Base-by-base conservation (phyloP, 1,140 invertebrate genomes). In the Sinonovacula constricta region DNA sequence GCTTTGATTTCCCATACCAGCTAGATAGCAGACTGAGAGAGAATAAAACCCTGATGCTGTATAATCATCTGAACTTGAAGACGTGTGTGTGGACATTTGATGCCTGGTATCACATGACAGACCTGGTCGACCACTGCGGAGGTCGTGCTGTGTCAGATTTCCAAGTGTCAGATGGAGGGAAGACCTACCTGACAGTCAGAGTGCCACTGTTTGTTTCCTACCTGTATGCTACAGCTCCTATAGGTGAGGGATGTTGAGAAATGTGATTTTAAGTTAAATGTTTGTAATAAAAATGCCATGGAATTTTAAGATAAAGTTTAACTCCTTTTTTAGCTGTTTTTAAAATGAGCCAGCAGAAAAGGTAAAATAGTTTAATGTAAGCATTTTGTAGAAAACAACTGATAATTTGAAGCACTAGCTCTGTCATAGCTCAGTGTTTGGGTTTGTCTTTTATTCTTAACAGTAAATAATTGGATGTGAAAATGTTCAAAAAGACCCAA, bases 191-290 rank as follows among this genome's bases (percentile, higher is more conserved):
- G 24, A 92, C 91, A 10, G 89, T 92, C 4, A 82, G 87, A 1
- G 89, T 92, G 7, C 92, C 92, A 18, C 77, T 93, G 22, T 90
- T 92, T 82, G 90, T 92, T 22, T 92, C 92, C 1, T 92, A 92
- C 71, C 81, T 92, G 31, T 91, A 90, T 81, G 84, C 88, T 14
- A 87, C 90, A 39, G 87, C 91, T 2, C 90, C 91, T 4, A 84
- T 87, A 68, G 75, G 72, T 76, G 66, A 65, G n/a, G 7, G 18
- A 36, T 49, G 24, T 56, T 31, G 15, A 54, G 15, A 24, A 60
- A 7, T 12, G 7, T 12, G 18, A 57, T 57, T 57, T 28, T 57
- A n/a, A n/a, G n/a, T n/a, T n/a, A n/a, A n/a, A n/a, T n/a, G n/a
- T n/a, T n/a, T n/a, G n/a, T n/a, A n/a, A n/a, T n/a, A n/a, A n/a